A percentile compares a stretch with the other conserved stretches of the same genome.
These are phyloP conservation scores for Onychostruthus taczanowskii DNA, from an alignment of 2,113 vertebrate genomes.

Conservation along the genomic window DNA sequence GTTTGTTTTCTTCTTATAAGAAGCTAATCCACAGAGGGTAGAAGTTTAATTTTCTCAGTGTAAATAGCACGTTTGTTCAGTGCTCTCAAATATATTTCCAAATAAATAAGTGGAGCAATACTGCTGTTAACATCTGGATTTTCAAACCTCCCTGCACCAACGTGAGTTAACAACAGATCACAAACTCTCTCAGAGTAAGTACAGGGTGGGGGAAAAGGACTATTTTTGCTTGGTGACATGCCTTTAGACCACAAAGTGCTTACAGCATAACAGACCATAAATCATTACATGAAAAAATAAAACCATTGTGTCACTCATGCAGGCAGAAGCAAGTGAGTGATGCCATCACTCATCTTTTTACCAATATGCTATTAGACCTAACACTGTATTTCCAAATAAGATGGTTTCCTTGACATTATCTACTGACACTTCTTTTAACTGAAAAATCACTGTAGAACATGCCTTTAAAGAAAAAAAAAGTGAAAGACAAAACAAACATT, in stretches of 20 bases:
- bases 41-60: not conserved
- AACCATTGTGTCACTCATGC: not conserved
- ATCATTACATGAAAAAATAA: not conserved
- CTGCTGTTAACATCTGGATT: not conserved
- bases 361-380: not conserved
- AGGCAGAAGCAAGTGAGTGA: not conserved
- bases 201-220: not conserved
- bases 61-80: not conserved
- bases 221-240: not conserved
- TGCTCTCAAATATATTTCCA: not conserved
- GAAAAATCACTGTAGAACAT: not conserved
- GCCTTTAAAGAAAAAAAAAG: not conserved
- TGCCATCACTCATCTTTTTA: not conserved
- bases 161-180: not conserved
- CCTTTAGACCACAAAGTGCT: not conserved
- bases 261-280: not conserved
- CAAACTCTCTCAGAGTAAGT: not conserved
- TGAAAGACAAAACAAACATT: not conserved
- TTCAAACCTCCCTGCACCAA: not conserved
- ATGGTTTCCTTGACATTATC: not conserved
- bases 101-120: not conserved
- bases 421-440: not conserved
- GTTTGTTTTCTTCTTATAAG: not conserved
- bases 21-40: not conserved
- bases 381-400: not conserved